Conservation (phyloP, 2,797 vertebrate genomes). For the Epinephelus awoara region DNA sequence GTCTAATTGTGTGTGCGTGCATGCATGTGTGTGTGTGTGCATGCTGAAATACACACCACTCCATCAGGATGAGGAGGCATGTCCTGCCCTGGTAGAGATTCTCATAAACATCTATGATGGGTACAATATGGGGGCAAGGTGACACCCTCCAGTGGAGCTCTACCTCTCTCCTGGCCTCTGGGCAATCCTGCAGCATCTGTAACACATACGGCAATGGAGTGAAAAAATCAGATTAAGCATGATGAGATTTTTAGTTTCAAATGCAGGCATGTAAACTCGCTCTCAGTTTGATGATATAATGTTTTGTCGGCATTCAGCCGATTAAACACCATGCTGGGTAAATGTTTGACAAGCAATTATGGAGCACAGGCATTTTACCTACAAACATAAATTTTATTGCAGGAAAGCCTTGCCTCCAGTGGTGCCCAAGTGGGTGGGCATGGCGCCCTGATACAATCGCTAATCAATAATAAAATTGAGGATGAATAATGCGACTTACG, state of each 20-base stretch:
- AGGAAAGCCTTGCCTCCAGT: neutral
- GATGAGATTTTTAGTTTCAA: neutral
- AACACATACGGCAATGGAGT: neutral
- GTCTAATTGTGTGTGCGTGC: too few species aligned
- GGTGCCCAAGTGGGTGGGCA: too few species aligned
- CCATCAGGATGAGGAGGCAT: slow-evolving; percentile 94
- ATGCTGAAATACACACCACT: slow-evolving; percentile 85
- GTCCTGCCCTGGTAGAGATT: slow-evolving; percentile 92
- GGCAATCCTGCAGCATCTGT: slow-evolving; percentile 93
- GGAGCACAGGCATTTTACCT: too few species aligned
- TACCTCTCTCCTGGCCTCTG: slow-evolving; percentile 91
- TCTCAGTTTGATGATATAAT: neutral
- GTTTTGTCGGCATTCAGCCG: neutral
- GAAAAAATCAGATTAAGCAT: neutral
- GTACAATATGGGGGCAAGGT: slow-evolving; percentile 90
- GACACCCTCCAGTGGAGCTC: slow-evolving; percentile 93
- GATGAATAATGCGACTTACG: too few species aligned
- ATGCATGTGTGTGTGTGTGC: too few species aligned
- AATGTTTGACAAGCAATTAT: neutral
- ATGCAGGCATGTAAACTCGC: neutral
- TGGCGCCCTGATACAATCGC: too few species aligned
- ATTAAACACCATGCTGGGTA: neutral
- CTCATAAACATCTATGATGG: slow-evolving; percentile 93
- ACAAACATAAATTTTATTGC: neutral
- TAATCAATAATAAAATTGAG: too few species aligned